Conservation (phyloP, 2,113 vertebrate species). For the Mastomys coucha region DNA sequence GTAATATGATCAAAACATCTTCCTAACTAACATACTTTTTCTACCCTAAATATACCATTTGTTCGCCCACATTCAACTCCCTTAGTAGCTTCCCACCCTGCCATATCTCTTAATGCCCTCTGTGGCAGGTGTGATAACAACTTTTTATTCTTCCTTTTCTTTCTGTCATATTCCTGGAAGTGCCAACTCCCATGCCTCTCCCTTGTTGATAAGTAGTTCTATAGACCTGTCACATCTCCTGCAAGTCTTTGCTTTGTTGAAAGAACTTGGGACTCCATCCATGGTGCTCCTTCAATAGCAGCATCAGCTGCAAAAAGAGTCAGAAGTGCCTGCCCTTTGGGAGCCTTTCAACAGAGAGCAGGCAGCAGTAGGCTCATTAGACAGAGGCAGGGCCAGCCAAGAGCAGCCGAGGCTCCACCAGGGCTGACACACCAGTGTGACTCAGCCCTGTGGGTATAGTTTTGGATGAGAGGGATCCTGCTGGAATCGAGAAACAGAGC, state of each 20-base stretch:
- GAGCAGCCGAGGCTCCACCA: background rate
- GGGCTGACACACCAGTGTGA: constrained; percentile 31
- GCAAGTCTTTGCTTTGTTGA: constrained; percentile 78
- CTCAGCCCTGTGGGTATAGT: background rate
- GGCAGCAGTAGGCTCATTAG: background rate
- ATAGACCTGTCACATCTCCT: constrained; percentile 76
- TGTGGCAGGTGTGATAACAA: constrained; percentile 81
- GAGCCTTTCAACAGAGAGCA: constrained; percentile 64
- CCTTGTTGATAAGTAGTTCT: constrained; percentile 74
- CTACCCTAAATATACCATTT: constrained; percentile 65
- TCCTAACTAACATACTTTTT: constrained; percentile 23
- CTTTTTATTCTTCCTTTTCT: constrained; percentile 76
- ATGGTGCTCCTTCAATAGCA: constrained; percentile 67
- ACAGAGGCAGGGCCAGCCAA: background rate
- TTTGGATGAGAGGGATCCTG: constrained; percentile 17
- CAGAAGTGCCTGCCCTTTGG: constrained; percentile 42
- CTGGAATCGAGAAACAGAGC: constrained; percentile 40
- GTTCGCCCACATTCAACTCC: constrained; percentile 42
- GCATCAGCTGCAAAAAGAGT: constrained; percentile 57
- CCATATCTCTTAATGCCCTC: constrained; percentile 76
- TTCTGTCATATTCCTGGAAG: constrained; percentile 82
- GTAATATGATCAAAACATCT: constrained; percentile 39
- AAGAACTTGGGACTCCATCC: constrained; percentile 81
- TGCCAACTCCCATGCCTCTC: constrained; percentile 72
- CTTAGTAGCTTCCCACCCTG: constrained; percentile 67